A percentile compares a stretch with the other conserved stretches of the same genome.
Evolutionary conservation across 2,113 vertebrate species (phyloP).

Genomic region (Osmerus mordax): DNA sequence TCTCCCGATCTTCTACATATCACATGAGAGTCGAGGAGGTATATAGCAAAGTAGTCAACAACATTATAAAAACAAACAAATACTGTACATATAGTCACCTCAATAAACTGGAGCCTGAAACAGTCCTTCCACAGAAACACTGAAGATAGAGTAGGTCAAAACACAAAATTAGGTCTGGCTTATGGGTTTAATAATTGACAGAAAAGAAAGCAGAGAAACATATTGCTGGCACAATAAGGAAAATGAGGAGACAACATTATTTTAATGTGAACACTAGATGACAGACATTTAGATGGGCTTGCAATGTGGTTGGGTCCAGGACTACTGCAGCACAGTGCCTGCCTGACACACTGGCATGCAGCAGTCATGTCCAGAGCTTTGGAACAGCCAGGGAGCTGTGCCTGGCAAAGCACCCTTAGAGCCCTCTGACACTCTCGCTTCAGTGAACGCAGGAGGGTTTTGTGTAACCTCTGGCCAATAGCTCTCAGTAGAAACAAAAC

Average conservation of each 20-base stretch:
- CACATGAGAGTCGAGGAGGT: neutral
- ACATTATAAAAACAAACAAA: slow-evolving; percentile 23
- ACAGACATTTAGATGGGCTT: too few relatives aligned
- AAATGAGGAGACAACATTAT: neutral
- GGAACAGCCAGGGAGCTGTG: neutral
- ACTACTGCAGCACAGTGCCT: neutral
- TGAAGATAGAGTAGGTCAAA: slow-evolving; percentile 30
- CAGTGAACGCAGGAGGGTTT: slow-evolving; percentile 13
- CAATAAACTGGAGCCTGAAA: slow-evolving; percentile 23
- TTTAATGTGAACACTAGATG: neutral
- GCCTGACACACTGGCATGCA: neutral
- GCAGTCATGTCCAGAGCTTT: neutral
- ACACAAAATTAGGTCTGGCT: slow-evolving; percentile 34
- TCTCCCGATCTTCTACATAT: neutral
- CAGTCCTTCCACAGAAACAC: slow-evolving; percentile 27
- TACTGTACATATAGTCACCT: neutral
- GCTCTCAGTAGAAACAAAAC: neutral
- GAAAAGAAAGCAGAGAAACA: too few relatives aligned
- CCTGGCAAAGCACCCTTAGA: slow-evolving; percentile 2
- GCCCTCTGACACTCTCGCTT: neutral
- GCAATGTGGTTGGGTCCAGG: neutral
- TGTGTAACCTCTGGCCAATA: slow-evolving; percentile 6
- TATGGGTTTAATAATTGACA: neutral
- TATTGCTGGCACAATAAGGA: too few relatives aligned
- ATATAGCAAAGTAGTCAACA: slow-evolving; percentile 1